phyloP scores from a whole-genome alignment of 1,140 invertebrate genomes.

The Pogonomyrmex californicus region DNA sequence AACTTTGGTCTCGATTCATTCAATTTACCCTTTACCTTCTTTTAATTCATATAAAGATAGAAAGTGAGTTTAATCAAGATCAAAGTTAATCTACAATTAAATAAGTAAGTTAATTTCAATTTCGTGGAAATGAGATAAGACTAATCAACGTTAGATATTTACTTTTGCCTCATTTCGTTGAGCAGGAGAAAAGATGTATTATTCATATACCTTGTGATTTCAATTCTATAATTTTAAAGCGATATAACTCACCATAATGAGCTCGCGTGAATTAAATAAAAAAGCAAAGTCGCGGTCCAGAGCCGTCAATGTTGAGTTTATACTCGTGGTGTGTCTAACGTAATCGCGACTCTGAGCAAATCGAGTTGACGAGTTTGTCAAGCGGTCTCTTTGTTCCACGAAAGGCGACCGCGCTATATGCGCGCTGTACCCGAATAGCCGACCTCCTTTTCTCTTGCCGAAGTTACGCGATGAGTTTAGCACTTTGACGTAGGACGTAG shows the following conservation, averaged over 20 bases:
- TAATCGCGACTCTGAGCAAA: conserved; percentile 64
- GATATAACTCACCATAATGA: not conserved
- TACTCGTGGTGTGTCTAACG: conserved; percentile 52
- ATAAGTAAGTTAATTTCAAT: too few relatives aligned
- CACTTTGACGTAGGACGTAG: conserved; percentile 59
- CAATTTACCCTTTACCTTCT: too few relatives aligned
- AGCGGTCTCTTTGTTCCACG: conserved; percentile 60
- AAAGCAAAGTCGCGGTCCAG: not conserved
- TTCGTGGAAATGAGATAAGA: not conserved
- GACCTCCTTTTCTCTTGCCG: conserved; percentile 39
- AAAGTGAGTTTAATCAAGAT: too few relatives aligned
- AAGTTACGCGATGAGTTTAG: conserved; percentile 50
- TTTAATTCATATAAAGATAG: too few relatives aligned
- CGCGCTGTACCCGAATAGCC: conserved; percentile 8
- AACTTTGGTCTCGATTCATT: too few relatives aligned
- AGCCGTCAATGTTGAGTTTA: conserved; percentile 7
- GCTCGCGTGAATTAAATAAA: not conserved
- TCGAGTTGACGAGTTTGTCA: conserved; percentile 69
- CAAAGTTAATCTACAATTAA: too few relatives aligned
- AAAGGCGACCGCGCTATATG: conserved; percentile 19
- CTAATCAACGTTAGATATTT: not conserved
- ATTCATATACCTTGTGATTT: not conserved
- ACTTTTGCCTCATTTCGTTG: not conserved
- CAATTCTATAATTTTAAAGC: not conserved
- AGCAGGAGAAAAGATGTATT: not conserved